Evolutionary conservation across 2,113 vertebrate genomes (phyloP), one percentile per base, ranked within the genome.

Genomic region (Myanophis thanlyinensis): DNA sequence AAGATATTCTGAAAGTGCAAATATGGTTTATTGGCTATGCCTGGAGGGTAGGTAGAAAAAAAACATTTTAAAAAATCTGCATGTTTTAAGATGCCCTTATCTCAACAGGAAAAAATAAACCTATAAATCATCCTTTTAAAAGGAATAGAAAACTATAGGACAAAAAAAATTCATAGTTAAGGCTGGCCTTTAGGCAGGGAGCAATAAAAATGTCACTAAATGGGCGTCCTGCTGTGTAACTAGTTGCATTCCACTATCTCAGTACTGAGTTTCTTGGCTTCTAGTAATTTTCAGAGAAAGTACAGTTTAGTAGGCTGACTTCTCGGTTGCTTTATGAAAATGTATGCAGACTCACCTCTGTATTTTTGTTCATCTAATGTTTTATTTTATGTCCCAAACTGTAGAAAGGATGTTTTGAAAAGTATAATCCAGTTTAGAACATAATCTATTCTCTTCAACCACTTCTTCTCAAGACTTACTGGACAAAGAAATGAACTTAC

Each of bases 121-220:
- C 92, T 93, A 90, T 95, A 96, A 96, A 96, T 95, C 89, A 94
- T 89, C 91, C 73, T 52, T n/a, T 46, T 15, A 40, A 47, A 95
- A 47, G 95, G 47, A 88, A 92, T 27, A 92, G 56, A 89, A 91
- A 84, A 59, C 12, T 12, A 47, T 51, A 90, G 92, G 87, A 92
- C 89, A 94, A 90, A 80, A 94, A 73, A 80, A 25, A 94, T 94
- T 96, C 95, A 93, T 3, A 92, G 44, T 67, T 62, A 95, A 97
- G 67, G 59, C 51, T 94, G 89, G 92, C 94, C 92, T 93, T 95
- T 91, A 94, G 90, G 91, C 53, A 89, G 87, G 93, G 73, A 48
- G 52, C 90, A 94, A 85, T 54, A 91, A 90, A 94, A 95, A 95
- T 92, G 22, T 56, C 93, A 86, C 73, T 95, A 94, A 89, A 86